Conservation (phyloP, 2,888 invertebrate genomes). For the Chymomyza fuscimana region DNA sequence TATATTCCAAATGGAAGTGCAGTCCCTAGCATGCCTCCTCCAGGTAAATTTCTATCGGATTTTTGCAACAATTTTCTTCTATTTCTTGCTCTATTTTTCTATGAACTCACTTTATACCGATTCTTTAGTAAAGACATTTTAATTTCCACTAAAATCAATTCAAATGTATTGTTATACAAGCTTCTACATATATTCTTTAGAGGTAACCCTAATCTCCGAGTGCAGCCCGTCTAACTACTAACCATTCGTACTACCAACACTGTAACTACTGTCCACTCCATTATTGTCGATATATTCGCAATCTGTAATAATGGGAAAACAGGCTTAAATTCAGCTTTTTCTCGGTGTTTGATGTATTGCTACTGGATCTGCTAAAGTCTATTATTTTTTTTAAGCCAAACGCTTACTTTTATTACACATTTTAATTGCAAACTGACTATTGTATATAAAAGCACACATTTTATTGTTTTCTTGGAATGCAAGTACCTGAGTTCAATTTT, state of each 20-base stretch:
- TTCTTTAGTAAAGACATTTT: constrained; percentile 52
- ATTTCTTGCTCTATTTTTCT: constrained; percentile 33
- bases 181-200: constrained; percentile 75
- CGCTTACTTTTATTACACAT: not conserved
- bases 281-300: constrained; percentile 10
- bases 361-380: not conserved
- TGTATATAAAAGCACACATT: constrained; percentile 17
- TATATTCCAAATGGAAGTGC: constrained; percentile 72
- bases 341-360: not conserved
- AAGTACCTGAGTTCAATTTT: constrained; percentile 26
- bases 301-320: constrained; percentile 17
- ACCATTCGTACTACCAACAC: constrained; percentile 49
- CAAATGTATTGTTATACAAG: constrained; percentile 59
- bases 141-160: constrained; percentile 34
- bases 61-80: constrained; percentile 32
- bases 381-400: constrained; percentile 1
- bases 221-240: constrained; percentile 66
- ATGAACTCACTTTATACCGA: constrained; percentile 31
- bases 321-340: not conserved
- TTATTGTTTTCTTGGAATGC: constrained; percentile 16
- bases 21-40: constrained; percentile 76
- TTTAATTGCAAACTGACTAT: not conserved
- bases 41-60: constrained; percentile 73
- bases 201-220: constrained; percentile 66
- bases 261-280: constrained; percentile 61